phyloP scores from a whole-genome alignment of 2,113 vertebrate genomes.

The Zeus faber region DNA sequence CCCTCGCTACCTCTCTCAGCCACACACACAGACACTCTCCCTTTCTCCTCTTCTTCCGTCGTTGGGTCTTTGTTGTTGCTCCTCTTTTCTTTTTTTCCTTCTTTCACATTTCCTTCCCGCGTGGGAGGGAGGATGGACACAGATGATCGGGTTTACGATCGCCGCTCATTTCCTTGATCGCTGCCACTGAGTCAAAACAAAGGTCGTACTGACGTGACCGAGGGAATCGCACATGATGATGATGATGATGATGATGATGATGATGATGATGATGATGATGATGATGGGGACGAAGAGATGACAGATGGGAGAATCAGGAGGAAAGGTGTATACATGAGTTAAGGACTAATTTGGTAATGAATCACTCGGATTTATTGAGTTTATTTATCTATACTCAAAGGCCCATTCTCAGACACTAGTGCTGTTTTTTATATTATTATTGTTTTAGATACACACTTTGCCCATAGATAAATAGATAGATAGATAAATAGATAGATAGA shows the following conservation, averaged over 20 bases:
- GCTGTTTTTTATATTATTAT: no score
- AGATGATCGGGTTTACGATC: slow-evolving; percentile 51
- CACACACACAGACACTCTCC: slow-evolving; percentile 13
- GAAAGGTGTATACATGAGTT: no score
- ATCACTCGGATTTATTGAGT: no score
- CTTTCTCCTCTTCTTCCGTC: slow-evolving; percentile 1
- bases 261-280: not conserved
- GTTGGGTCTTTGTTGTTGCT: slow-evolving; percentile 1
- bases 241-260: not conserved
- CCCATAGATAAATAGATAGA: no score
- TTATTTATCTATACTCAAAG: no score
- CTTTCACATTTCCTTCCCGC: slow-evolving; percentile 33
- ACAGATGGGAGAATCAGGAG: not conserved
- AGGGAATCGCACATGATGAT: not conserved
- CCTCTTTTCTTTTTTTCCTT: slow-evolving; percentile 15
- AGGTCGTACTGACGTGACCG: slow-evolving; percentile 10
- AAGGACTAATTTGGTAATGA: no score
- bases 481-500: no score
- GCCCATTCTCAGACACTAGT: no score
- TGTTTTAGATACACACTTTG: no score
- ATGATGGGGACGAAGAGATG: not conserved
- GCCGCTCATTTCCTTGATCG: slow-evolving; percentile 56
- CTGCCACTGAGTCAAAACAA: slow-evolving; percentile 37
- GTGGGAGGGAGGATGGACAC: slow-evolving; percentile 51
- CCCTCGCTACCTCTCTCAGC: slow-evolving; percentile 9